Evolutionary conservation across 2,113 vertebrate species (phyloP), one percentile per base, ranked within the genome.

Genomic region (Lycocorax pyrrhopterus): DNA sequence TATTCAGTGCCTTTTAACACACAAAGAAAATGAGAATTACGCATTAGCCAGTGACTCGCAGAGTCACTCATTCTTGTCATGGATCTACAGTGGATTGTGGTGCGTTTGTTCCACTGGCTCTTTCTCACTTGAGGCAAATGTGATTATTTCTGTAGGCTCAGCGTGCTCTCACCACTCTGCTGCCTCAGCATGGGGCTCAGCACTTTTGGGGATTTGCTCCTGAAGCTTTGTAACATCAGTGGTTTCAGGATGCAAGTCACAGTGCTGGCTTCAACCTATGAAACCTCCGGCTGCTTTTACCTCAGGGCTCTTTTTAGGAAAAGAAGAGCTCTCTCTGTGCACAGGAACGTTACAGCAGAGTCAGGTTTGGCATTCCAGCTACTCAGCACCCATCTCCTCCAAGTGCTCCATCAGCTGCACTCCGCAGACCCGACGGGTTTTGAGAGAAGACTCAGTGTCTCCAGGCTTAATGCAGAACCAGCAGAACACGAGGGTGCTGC

Each of bases 181-280:
- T 92, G 85, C 10, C 46, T 96, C 96, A 96, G 95, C 91, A 52
- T 0, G 13, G 83, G 56, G 84, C 93, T 96, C 95, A 96, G 95
- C 96, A 79, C 10, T 87, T 95, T 81, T 14, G 33, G 88, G 90
- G 92, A 95, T 90, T 92, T 92, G 77, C 92, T 94, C 92, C 90
- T 86, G 87, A 76, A 74, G 87, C 82, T 91, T 84, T 62, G 49
- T 37, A 77, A 53, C 88, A 46, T 44, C 76, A 69, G 86, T 92
- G 51, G 41, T 95, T 96, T 91, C 86, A 87, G 94, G 87, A 93
- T 64, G 79, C 90, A 87, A 95, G 49, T 89, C 92, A 84, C 56
- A 60, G 67, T 12, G 44, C 73, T 81, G 75, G 71, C 90, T 68
- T 68, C 32, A 1, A 33, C 72, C 90, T 63, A 19, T 6, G 78